These are phyloP conservation scores for Eurytoma adleriae DNA, from an alignment of 2,888 invertebrate species.

Conservation along the genomic window DNA sequence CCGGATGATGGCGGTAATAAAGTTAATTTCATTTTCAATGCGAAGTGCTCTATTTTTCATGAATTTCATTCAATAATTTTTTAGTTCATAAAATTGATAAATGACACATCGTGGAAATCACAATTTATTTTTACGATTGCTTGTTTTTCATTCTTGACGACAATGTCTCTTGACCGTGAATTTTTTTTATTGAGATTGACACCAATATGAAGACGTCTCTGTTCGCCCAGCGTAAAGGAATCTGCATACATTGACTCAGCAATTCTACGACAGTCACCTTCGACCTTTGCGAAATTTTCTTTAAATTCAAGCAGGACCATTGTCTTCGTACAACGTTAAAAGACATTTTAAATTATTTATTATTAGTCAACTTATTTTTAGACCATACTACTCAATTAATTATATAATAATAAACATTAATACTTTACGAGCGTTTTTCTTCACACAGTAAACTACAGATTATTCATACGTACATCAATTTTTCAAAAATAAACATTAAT, in stretches of 20 bases:
- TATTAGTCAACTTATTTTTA: neutral
- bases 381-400: neutral
- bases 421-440: too few species aligned
- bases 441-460: too few species aligned
- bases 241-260: slow-evolving; percentile 53
- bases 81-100: slow-evolving; percentile 34
- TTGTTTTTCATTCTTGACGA: slow-evolving; percentile 50
- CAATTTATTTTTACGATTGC: slow-evolving; percentile 34
- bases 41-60: neutral
- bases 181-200: slow-evolving; percentile 57
- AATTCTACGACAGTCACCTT: slow-evolving; percentile 47
- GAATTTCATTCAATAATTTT: slow-evolving; percentile 1
- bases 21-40: too few species aligned
- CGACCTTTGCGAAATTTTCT: slow-evolving; percentile 37
- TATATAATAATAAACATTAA: neutral
- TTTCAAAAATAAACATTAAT: neutral
- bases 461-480: neutral
- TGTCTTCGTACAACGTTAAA: neutral
- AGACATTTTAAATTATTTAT: neutral
- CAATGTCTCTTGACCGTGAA: slow-evolving; percentile 46
- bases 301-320: neutral
- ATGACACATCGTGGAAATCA: slow-evolving; percentile 30
- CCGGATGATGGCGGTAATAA: too few species aligned
- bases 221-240: slow-evolving; percentile 39
- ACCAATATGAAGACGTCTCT: slow-evolving; percentile 54